Percentiles rank a stretch among this genome's conserved stretches.
phyloP scores from a whole-genome alignment of 1,140 invertebrate species.

The Magallana angulata region DNA sequence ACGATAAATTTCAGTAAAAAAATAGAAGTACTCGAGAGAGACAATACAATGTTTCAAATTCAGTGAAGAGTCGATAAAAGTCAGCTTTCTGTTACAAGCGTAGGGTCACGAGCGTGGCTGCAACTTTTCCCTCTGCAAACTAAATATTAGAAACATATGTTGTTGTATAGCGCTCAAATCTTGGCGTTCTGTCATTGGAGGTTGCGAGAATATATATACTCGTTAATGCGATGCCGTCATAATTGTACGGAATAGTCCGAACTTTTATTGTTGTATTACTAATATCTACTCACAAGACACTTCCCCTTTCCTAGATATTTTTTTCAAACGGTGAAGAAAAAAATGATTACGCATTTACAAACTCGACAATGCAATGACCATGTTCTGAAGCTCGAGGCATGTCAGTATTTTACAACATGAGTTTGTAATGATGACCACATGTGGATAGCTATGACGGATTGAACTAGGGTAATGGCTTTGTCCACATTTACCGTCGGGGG shows the following conservation, averaged over 20 bases:
- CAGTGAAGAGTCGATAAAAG: slow-evolving; percentile 9
- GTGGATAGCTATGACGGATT: not conserved
- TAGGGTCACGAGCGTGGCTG: not conserved
- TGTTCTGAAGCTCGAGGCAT: not conserved
- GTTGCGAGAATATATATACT: not conserved
- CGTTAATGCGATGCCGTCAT: not conserved
- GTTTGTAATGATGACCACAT: slow-evolving; percentile 32
- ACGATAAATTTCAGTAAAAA: not conserved
- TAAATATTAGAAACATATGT: slow-evolving; percentile 35
- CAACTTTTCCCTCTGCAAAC: slow-evolving; percentile 10
- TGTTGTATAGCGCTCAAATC: slow-evolving; percentile 13
- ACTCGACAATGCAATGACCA: too few relatives aligned
- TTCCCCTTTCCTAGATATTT: not conserved
- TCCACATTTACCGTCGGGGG: not conserved
- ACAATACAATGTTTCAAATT: not conserved
- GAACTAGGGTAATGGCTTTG: slow-evolving; percentile 24
- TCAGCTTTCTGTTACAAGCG: slow-evolving; percentile 1
- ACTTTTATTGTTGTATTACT: slow-evolving; percentile 1
- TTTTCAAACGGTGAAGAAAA: too few relatives aligned
- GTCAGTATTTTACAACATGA: not conserved
- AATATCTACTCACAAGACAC: not conserved
- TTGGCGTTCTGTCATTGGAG: slow-evolving; percentile 9
- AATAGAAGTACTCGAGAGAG: not conserved
- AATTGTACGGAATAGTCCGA: slow-evolving; percentile 18
- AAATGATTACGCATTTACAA: too few relatives aligned